phyloP scores from a whole-genome alignment of 2,888 invertebrate species.

The Euzetes globulus region DNA sequence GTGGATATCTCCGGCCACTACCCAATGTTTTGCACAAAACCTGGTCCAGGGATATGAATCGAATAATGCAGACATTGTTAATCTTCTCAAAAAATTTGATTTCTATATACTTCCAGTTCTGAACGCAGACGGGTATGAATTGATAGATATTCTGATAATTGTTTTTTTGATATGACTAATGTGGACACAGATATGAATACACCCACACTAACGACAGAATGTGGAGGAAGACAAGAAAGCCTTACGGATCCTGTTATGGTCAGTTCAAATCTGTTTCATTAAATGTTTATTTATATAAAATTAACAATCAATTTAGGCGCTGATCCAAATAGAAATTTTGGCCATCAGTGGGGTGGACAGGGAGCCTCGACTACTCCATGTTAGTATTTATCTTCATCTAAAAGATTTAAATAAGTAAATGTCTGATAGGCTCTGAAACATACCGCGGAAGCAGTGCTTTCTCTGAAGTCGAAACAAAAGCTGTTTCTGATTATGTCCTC shows the following conservation, averaged over 20 bases:
- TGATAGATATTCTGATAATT: not conserved
- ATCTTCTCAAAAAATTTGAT: slow-evolving; percentile 34
- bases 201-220: slow-evolving; percentile 56
- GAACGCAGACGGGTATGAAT: slow-evolving; percentile 38
- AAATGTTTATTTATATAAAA: not conserved
- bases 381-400: not conserved
- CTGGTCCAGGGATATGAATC: slow-evolving; percentile 54
- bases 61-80: slow-evolving; percentile 47
- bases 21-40: slow-evolving; percentile 62
- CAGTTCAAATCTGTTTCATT: not conserved
- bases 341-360: slow-evolving; percentile 63
- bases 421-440: slow-evolving; percentile 36
- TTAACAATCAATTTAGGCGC: slow-evolving; percentile 37
- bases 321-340: slow-evolving; percentile 48
- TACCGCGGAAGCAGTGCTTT: slow-evolving; percentile 41
- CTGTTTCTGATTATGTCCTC: slow-evolving; percentile 35
- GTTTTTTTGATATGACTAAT: no score
- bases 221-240: slow-evolving; percentile 41
- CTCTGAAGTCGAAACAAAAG: slow-evolving; percentile 41
- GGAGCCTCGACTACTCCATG: slow-evolving; percentile 41
- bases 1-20: slow-evolving; percentile 67
- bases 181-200: slow-evolving; percentile 49
- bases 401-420: not conserved
- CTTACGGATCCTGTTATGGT: slow-evolving; percentile 40
- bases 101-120: slow-evolving; percentile 36